Evolutionary conservation across 64 coral and sea anemone species (phyloP).

Genomic region (Catalaphyllia jardinei): DNA sequence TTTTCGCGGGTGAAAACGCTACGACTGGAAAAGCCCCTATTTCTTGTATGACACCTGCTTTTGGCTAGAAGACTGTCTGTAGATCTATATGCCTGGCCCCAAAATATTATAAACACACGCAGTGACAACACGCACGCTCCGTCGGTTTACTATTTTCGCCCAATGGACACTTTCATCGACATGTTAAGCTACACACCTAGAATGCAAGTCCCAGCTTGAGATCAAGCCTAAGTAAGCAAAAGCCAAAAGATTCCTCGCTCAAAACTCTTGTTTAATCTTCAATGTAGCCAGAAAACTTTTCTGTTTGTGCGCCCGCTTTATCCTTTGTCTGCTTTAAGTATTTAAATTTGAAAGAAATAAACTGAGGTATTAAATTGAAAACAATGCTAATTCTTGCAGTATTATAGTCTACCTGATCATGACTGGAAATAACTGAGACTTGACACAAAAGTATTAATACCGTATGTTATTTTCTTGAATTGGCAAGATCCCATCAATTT

Average conservation of each 20-base stretch:
- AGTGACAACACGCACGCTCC: background rate
- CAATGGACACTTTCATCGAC: background rate
- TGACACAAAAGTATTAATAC: background rate
- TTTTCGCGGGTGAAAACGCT: background rate
- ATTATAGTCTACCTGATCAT: background rate
- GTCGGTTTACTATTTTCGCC: background rate
- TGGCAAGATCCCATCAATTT: no score
- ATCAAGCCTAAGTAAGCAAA: background rate
- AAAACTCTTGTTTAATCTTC: background rate
- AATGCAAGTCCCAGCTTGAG: background rate
- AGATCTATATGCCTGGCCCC: background rate
- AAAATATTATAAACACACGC: background rate
- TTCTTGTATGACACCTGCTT: background rate
- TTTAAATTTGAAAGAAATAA: background rate
- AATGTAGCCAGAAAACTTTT: background rate
- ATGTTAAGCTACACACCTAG: background rate
- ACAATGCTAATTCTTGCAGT: background rate
- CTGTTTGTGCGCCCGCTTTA: background rate
- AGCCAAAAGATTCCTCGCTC: background rate
- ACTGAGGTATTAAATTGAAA: background rate
- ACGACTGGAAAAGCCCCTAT: no score
- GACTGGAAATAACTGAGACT: background rate
- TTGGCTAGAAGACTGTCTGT: background rate
- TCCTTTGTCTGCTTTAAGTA: background rate
- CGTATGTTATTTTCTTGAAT: no score